Evolutionary conservation across 30 jellyfish, hydroid and myxozoan genomes (phyloP).

Genomic region (Calvadosia cruxmelitensis): DNA sequence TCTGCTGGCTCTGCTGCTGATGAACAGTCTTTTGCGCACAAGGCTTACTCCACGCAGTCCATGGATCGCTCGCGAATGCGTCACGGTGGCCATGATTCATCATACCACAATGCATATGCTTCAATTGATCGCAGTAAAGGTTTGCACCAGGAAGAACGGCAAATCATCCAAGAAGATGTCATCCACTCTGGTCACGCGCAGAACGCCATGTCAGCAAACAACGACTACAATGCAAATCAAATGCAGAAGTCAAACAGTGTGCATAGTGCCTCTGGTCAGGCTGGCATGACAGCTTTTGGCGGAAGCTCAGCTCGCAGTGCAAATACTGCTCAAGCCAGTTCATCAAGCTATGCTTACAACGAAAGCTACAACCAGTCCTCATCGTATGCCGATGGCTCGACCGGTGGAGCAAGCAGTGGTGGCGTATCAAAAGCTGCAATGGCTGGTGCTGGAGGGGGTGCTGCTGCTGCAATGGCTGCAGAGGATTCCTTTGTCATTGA

Average conservation of each 20-base stretch:
- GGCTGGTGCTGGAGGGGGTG: background rate
- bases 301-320: background rate
- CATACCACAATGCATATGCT: background rate
- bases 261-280: background rate
- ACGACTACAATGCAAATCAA: background rate
- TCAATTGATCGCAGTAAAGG: background rate
- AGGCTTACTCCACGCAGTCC: background rate
- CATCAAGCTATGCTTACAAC: background rate
- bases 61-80: background rate
- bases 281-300: background rate
- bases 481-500: background rate
- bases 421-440: background rate
- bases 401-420: background rate
- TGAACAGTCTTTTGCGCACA: background rate
- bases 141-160: background rate
- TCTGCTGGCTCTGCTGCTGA: conserved; percentile 1
- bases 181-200: background rate
- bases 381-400: background rate
- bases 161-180: background rate
- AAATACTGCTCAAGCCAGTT: background rate
- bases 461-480: background rate
- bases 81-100: background rate
- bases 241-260: background rate
- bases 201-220: background rate
- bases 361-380: background rate